Conservation (phyloP, 2,797 vertebrate genomes). For the Thalassophryne amazonica region DNA sequence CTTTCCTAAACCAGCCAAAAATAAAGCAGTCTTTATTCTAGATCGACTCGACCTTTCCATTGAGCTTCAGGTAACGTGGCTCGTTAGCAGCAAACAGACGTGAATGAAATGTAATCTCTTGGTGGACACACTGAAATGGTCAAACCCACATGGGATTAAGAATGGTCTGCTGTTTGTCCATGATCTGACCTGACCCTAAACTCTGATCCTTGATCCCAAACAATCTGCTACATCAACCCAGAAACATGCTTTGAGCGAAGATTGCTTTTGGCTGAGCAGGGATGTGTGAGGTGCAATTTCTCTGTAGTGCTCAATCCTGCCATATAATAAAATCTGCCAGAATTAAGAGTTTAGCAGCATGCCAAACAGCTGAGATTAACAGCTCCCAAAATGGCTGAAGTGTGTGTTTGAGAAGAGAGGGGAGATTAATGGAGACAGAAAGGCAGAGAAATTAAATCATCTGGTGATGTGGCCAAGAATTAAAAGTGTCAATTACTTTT, state of each 20-base stretch:
- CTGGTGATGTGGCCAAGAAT: slow-evolving; percentile 15
- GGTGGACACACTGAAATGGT: background rate
- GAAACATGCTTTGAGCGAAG: slow-evolving; percentile 8
- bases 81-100: too few relatives aligned
- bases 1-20: too few relatives aligned
- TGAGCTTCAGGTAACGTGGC: too few relatives aligned
- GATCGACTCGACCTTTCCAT: too few relatives aligned
- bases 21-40: too few relatives aligned
- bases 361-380: slow-evolving; percentile 66
- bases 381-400: slow-evolving; percentile 55
- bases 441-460: slow-evolving; percentile 8
- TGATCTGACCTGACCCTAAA: slow-evolving; percentile 15
- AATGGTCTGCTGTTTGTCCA: background rate
- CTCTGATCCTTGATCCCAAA: slow-evolving; percentile 23
- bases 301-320: slow-evolving; percentile 37
- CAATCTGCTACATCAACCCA: slow-evolving; percentile 14
- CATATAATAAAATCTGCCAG: slow-evolving; percentile 50
- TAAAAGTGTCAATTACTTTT: slow-evolving; percentile 21
- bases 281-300: slow-evolving; percentile 19
- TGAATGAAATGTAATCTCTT: too few relatives aligned
- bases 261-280: slow-evolving; percentile 11
- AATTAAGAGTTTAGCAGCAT: slow-evolving; percentile 53
- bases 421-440: background rate
- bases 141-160: background rate
- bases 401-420: background rate